Evolutionary conservation across 2,888 invertebrate species (phyloP).

Genomic region (Phymatocera aterrima): DNA sequence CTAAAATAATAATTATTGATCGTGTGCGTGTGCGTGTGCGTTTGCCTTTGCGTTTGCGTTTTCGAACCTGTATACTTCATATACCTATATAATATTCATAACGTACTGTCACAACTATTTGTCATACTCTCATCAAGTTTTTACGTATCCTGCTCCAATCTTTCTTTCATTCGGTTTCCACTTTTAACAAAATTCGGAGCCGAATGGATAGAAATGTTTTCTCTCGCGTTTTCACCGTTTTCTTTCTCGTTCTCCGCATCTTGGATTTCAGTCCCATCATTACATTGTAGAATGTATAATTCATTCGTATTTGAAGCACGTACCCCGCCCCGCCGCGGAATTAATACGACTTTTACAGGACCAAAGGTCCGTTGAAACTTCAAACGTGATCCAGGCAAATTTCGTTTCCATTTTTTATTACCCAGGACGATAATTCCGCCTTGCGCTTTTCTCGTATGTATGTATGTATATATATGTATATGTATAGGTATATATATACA

Average conservation of each 20-base stretch:
- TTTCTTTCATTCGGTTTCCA: too few species aligned
- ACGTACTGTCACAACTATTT: too few species aligned
- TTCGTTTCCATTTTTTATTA: conserved; percentile 25
- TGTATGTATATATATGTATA: neutral
- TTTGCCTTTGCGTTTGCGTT: too few species aligned
- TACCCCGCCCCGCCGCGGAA: conserved; percentile 12
- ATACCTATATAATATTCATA: too few species aligned
- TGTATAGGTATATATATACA: neutral
- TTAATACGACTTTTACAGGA: conserved; percentile 28
- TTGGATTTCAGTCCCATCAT: neutral
- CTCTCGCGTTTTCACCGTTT: conserved; percentile 40
- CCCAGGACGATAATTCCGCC: conserved; percentile 7
- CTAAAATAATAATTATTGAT: too few species aligned
- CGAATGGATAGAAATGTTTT: too few species aligned
- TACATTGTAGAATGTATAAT: neutral
- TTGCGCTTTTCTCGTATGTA: neutral
- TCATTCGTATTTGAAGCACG: conserved; percentile 11
- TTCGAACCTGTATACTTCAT: too few species aligned
- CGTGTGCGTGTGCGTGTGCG: too few species aligned
- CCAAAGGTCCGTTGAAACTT: neutral
- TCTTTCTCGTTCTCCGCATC: neutral
- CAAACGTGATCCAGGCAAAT: neutral
- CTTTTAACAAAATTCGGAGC: too few species aligned
- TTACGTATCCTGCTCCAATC: too few species aligned
- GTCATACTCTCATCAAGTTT: too few species aligned